Evolutionary conservation across 2,113 vertebrate species (phyloP).

Genomic region (Aplodontia rufa): DNA sequence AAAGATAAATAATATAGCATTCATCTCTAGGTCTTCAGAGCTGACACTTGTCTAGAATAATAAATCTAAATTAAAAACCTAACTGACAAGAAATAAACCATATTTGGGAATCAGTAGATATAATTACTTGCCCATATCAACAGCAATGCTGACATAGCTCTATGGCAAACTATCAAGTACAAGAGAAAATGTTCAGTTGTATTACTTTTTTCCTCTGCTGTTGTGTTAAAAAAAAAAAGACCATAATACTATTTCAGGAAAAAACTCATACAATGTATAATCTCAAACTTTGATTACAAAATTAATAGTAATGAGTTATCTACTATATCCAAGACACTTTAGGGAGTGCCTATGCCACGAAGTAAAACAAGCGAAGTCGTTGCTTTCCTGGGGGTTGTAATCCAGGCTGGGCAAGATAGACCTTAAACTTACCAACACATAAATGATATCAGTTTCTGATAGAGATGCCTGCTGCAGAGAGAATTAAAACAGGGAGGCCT

Average conservation of each 20-base stretch:
- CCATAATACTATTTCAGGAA: not conserved
- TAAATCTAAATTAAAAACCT: not conserved
- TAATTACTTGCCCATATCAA: not conserved
- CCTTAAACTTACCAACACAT: not conserved
- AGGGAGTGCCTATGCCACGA: not conserved
- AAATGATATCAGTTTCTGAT: not conserved
- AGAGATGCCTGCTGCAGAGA: not conserved
- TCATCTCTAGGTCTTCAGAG: not conserved
- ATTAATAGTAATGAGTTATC: not conserved
- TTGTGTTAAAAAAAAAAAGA: not conserved
- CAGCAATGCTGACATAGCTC: not conserved
- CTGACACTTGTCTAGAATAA: not conserved
- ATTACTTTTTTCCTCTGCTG: not conserved
- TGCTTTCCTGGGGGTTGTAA: slow-evolving; percentile 25
- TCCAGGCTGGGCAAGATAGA: not conserved
- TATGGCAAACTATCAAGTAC: not conserved
- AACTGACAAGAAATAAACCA: not conserved
- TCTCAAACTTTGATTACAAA: not conserved
- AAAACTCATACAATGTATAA: not conserved
- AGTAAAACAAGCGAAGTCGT: not conserved
- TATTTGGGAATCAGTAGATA: not conserved
- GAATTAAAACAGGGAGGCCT: not conserved
- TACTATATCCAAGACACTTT: not conserved
- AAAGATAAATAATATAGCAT: not conserved
- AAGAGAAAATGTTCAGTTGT: not conserved